Conservation (phyloP, 2,113 vertebrate species). For the Silurus asotus region DNA sequence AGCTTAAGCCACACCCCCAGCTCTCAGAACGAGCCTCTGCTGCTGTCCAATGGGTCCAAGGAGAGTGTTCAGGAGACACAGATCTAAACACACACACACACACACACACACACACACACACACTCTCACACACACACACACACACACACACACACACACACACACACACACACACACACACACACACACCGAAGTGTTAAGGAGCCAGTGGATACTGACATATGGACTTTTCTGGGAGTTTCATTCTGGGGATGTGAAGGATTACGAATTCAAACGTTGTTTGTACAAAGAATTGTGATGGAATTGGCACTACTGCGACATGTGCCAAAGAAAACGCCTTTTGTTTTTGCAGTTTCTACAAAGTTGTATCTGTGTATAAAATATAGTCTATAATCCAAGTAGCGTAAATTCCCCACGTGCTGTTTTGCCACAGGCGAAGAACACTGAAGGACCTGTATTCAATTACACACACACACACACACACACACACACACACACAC, state of each 20-base stretch:
- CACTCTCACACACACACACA: not conserved
- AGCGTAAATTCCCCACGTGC: constrained; percentile 65
- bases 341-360: constrained; percentile 77
- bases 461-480: constrained; percentile 36
- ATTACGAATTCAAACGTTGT: constrained; percentile 56
- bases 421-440: constrained; percentile 64
- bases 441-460: constrained; percentile 33
- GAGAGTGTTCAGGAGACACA: constrained; percentile 95
- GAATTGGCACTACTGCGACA: constrained; percentile 72
- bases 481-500: constrained; percentile 36
- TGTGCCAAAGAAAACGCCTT: constrained; percentile 78
- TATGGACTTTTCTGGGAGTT: constrained; percentile 12
- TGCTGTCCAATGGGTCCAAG: constrained; percentile 91
- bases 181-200: constrained; percentile 14
- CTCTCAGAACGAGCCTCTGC: constrained; percentile 85
- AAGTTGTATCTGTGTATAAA: constrained; percentile 74
- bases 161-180: not conserved
- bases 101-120: constrained; percentile 15
- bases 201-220: constrained; percentile 13
- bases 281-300: constrained; percentile 63
- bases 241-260: constrained; percentile 30
- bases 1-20: constrained; percentile 81
- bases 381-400: constrained; percentile 73
- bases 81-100: constrained; percentile 72
- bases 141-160: constrained; percentile 17